Percentiles rank a stretch among this genome's conserved stretches.
Conservation (phyloP, 2,113 vertebrate species). For the Strix uralensis region DNA sequence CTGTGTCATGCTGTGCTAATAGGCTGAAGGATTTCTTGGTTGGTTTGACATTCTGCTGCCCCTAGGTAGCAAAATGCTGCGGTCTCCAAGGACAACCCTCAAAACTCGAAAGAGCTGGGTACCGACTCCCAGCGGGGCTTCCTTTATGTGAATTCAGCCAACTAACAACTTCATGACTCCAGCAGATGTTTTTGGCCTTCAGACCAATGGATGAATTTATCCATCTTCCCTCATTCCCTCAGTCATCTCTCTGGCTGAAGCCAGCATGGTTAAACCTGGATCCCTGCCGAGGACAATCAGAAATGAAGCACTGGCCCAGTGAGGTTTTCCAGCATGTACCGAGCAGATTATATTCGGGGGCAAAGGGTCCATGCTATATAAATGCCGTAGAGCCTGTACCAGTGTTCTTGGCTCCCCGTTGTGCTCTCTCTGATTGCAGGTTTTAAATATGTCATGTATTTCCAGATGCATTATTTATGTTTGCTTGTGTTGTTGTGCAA, state of each 20-base stretch:
- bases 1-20: neutral
- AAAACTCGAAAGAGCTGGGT: conserved; percentile 53
- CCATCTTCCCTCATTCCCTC: conserved; percentile 60
- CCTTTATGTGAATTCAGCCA: conserved; percentile 63
- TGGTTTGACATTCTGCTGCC: conserved; percentile 43
- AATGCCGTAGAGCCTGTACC: neutral
- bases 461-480: conserved; percentile 55
- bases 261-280: conserved; percentile 64
- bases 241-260: conserved; percentile 45
- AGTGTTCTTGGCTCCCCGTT: neutral
- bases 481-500: conserved; percentile 65
- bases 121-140: neutral
- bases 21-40: neutral
- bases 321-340: conserved; percentile 60
- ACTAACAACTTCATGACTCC: conserved; percentile 71
- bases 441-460: conserved; percentile 26
- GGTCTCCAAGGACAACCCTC: conserved; percentile 36
- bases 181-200: conserved; percentile 70
- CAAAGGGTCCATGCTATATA: conserved; percentile 43
- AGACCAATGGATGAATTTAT: conserved; percentile 54
- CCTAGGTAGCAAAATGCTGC: conserved; percentile 5
- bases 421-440: conserved; percentile 29
- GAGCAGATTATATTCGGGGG: conserved; percentile 1
- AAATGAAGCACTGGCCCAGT: conserved; percentile 21
- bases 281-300: conserved; percentile 57